Conservation (phyloP, 2,888 invertebrate species). For the Sarcophaga caerulescens region DNA sequence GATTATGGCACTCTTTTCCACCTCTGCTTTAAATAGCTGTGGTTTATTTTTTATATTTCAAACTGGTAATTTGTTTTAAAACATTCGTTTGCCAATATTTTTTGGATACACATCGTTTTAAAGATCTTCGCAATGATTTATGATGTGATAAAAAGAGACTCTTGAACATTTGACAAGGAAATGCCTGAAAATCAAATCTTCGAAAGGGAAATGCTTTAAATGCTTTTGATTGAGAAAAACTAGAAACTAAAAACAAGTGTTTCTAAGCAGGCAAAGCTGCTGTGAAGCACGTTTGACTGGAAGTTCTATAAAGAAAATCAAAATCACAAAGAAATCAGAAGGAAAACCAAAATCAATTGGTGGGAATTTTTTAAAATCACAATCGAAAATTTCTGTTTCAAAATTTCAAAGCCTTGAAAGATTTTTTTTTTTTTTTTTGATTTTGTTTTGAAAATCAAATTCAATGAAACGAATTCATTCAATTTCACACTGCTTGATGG, state of each 20-base stretch:
- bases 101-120: not conserved
- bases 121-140: constrained; percentile 54
- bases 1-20: not conserved
- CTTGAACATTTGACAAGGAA: not conserved
- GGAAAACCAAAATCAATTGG: constrained; percentile 15
- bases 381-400: constrained; percentile 25
- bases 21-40: not conserved
- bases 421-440: constrained; percentile 24
- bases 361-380: constrained; percentile 28
- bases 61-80: too few species aligned
- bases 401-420: constrained; percentile 50
- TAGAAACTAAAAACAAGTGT: constrained; percentile 41
- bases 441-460: constrained; percentile 38
- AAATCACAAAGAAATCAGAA: not conserved
- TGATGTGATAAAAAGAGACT: constrained; percentile 63
- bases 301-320: constrained; percentile 33
- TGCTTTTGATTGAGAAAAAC: not conserved
- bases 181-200: not conserved
- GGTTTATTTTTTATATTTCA: too few species aligned
- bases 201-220: not conserved
- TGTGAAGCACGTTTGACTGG: constrained; percentile 41
- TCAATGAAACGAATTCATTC: constrained; percentile 28
- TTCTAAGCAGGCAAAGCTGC: constrained; percentile 33
- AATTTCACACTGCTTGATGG: constrained; percentile 48
- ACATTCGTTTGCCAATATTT: too few species aligned